phyloP scores from a whole-genome alignment of 2,797 vertebrate species.

The Helicolenus hilgendorfi region DNA sequence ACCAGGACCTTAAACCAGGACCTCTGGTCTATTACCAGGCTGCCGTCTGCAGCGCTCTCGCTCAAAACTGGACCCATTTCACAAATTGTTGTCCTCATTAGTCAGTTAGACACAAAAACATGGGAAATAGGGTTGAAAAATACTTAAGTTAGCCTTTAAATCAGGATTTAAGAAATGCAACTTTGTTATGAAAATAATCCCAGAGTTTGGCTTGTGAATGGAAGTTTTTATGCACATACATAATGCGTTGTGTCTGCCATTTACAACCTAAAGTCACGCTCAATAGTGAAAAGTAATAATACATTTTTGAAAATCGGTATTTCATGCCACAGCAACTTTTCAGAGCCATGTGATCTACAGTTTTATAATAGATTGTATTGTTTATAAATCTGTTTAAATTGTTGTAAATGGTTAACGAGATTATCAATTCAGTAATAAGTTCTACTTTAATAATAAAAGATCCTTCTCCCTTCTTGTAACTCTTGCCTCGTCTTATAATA shows the following conservation, averaged over 20 bases:
- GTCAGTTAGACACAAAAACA: neutral
- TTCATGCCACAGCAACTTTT: neutral
- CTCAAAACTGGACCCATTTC: too few relatives aligned
- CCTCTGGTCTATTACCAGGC: too few relatives aligned
- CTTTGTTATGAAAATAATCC: neutral
- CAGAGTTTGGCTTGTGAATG: neutral
- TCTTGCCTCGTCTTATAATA: neutral
- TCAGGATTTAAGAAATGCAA: neutral
- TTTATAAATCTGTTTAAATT: constrained; percentile 8
- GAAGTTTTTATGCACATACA: neutral
- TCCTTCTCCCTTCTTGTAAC: neutral
- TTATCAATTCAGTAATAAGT: neutral
- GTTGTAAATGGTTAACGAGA: neutral
- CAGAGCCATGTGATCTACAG: neutral
- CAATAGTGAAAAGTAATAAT: neutral
- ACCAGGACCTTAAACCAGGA: neutral
- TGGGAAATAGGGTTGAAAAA: neutral
- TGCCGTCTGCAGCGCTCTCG: too few relatives aligned
- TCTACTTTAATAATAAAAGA: constrained; percentile 28
- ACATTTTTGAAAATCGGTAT: neutral
- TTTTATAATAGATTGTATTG: constrained; percentile 10
- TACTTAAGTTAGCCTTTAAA: too few relatives aligned
- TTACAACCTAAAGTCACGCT: neutral
- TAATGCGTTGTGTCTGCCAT: neutral
- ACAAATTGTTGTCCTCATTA: neutral